These are phyloP conservation scores for Digitonthophagus gazella DNA, from an alignment of 2,888 invertebrate species.

Conservation along the genomic window DNA sequence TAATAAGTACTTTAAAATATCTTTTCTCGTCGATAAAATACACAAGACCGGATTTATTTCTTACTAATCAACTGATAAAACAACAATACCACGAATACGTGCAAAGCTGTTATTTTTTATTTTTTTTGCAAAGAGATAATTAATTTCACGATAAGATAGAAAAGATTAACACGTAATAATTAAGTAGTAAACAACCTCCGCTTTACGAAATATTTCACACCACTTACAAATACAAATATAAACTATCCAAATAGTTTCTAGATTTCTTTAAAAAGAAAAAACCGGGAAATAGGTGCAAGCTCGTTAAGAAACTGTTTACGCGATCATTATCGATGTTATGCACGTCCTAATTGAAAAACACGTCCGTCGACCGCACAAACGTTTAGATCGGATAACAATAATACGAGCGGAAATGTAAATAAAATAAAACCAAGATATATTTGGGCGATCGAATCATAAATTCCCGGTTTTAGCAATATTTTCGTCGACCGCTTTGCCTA, in stretches of 20 bases:
- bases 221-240: no score
- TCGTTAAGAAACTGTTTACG: background rate
- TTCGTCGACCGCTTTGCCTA: conserved; percentile 45
- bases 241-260: no score
- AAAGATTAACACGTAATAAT: background rate
- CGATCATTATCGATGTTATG: background rate
- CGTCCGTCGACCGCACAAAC: background rate
- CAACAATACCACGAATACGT: background rate
- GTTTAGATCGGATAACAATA: background rate
- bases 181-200: background rate
- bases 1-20: background rate
- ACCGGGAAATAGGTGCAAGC: background rate
- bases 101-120: background rate
- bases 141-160: background rate
- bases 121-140: background rate
- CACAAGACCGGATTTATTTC: background rate
- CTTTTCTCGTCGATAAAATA: background rate
- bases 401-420: background rate
- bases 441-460: conserved; percentile 1
- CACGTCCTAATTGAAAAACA: background rate
- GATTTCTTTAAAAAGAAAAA: no score
- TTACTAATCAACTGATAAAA: background rate
- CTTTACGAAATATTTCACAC: background rate
- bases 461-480: conserved; percentile 19
- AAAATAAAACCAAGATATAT: background rate